Conservation (phyloP, 1,140 invertebrate genomes). For the Tetragonula clypearis region DNA sequence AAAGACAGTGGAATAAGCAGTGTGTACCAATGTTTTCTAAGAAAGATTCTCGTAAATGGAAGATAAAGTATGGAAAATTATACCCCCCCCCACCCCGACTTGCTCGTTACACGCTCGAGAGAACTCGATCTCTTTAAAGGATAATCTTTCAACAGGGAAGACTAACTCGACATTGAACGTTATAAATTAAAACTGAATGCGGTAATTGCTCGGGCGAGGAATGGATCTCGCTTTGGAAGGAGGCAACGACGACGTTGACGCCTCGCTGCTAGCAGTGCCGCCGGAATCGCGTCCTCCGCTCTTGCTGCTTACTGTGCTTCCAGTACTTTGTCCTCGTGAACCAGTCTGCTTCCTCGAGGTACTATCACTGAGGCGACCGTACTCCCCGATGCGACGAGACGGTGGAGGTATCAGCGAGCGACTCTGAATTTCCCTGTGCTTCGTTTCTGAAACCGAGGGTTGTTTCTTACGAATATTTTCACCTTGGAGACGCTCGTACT, state of each 20-base stretch:
- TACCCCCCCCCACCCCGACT: neutral
- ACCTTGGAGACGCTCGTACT: slow-evolving; percentile 76
- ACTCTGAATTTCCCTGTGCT: slow-evolving; percentile 80
- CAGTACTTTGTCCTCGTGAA: slow-evolving; percentile 78
- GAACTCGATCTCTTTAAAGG: neutral
- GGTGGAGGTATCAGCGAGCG: slow-evolving; percentile 85
- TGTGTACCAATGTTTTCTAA: slow-evolving; percentile 1
- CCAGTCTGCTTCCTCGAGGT: slow-evolving; percentile 76
- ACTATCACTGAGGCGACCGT: slow-evolving; percentile 83
- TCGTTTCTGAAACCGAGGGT: slow-evolving; percentile 65
- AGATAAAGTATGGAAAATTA: slow-evolving; percentile 16
- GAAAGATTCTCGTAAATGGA: neutral
- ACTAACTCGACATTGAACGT: neutral
- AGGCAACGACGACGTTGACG: slow-evolving; percentile 84
- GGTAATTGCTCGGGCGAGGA: slow-evolving; percentile 85
- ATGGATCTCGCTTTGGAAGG: slow-evolving; percentile 83
- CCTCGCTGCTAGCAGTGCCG: slow-evolving; percentile 82
- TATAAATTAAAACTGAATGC: slow-evolving; percentile 85
- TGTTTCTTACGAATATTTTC: slow-evolving; percentile 72
- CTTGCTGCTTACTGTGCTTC: slow-evolving; percentile 80
- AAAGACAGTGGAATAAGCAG: neutral
- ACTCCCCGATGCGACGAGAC: slow-evolving; percentile 83
- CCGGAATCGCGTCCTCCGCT: slow-evolving; percentile 82
- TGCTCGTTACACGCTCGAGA: neutral
- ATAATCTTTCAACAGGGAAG: neutral